Base-by-base conservation (phyloP, 2,888 invertebrate genomes). In the Cosmopolites sordidus region DNA sequence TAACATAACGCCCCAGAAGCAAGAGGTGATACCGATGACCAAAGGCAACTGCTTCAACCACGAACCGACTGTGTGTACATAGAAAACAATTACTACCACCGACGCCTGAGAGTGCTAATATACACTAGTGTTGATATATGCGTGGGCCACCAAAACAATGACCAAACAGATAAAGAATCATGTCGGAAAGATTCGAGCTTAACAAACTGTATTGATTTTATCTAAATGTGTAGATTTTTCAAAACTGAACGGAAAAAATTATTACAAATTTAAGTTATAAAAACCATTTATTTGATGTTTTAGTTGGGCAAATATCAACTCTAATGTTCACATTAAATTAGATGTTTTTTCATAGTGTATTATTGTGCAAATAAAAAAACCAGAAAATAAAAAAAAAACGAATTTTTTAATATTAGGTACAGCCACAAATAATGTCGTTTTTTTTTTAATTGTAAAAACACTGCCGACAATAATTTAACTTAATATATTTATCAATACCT, bases 11-110 rank as follows among this genome's bases (percentile, higher is more conserved):
- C 90, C 91, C 89, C 90, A 90, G 76, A 92, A 80, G 80, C 90
- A 91, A 73, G 89, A 89, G 72, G 90, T 89, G 74, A 91, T 84
- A 76, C 92, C 91, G 79, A 91, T 84, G 82, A 89, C 85, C 76
- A 90, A 79, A 69, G 90, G 89, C 79, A 89, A 75, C 68, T 83
- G 81, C 69, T 79, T 79, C 72, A 78, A 77, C 74, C 81, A 77
- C 76, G 81, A 69, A 64, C 80, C 78, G 78, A 81, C 83, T 82
- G 61, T 58, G 60, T 60, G 41, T 44, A 50, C 38, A 54, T 39
- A 52, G 16, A 51, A 48, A 58, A 43, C 37, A 64, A 69, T 51
- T 48, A 58, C 48, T 52, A 55, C 40, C 33, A 41, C 22, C 22
- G 47, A 66, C 67, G 70, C 71, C 71, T 72, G 68, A 70, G 73